Conservation (phyloP, 35 echinoderm and acorn worm genomes). For the Strongylocentrotus purpuratus region DNA sequence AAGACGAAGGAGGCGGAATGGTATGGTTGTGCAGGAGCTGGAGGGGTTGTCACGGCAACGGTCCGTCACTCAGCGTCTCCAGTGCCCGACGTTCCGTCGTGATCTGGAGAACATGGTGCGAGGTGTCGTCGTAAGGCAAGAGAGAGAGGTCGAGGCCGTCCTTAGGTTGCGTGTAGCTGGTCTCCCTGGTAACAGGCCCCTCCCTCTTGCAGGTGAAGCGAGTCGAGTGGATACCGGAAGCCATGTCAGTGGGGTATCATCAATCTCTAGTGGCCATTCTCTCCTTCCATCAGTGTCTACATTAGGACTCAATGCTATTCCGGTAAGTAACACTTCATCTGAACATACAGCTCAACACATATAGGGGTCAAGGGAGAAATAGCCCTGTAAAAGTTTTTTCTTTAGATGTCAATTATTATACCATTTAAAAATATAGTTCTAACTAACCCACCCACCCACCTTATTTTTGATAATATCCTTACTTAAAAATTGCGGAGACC, state of each 20-base stretch:
- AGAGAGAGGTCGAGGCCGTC: constrained; percentile 73
- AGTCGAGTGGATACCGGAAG: constrained; percentile 6
- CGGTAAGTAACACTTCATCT: constrained; percentile 9
- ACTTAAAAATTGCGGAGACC: too few species aligned
- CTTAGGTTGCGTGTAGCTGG: constrained; percentile 69
- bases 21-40: constrained; percentile 48
- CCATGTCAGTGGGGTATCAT: constrained; percentile 12
- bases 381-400: too few species aligned
- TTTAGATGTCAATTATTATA: too few species aligned
- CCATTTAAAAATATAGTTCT: too few species aligned
- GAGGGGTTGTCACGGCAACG: constrained; percentile 60
- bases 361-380: neutral
- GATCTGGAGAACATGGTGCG: constrained; percentile 78
- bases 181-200: constrained; percentile 47
- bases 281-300: constrained; percentile 17
- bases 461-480: too few species aligned
- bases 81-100: constrained; percentile 57
- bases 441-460: too few species aligned
- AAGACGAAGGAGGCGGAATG: constrained; percentile 27
- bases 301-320: constrained; percentile 6
- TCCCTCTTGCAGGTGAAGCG: constrained; percentile 34
- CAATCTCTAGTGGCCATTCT: neutral
- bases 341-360: neutral
- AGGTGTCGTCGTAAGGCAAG: constrained; percentile 69
- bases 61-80: constrained; percentile 67